These are phyloP conservation scores for Trigoniulus corallinus DNA, from an alignment of 1,140 invertebrate species.

Conservation along the genomic window DNA sequence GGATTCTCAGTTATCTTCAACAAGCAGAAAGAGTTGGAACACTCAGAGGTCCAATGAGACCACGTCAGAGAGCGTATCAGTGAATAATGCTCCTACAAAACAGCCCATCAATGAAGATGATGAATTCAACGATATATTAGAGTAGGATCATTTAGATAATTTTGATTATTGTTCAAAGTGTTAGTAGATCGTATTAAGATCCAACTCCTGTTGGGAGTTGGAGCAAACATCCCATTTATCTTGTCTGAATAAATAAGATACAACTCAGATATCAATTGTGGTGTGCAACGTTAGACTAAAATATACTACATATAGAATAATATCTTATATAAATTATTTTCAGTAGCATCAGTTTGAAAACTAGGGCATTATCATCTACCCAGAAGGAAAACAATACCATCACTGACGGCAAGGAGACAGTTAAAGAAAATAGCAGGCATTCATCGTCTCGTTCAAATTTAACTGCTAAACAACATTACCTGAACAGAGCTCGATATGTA, in stretches of 20 bases:
- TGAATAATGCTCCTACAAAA: not conserved
- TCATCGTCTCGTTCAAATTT: slow-evolving; percentile 24
- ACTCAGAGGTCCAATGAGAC: not conserved
- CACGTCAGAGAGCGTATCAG: too few relatives aligned
- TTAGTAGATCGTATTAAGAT: slow-evolving; percentile 3
- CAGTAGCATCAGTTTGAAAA: too few relatives aligned
- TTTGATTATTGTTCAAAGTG: slow-evolving; percentile 7
- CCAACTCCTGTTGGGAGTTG: slow-evolving; percentile 13
- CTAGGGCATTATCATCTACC: too few relatives aligned
- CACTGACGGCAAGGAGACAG: too few relatives aligned
- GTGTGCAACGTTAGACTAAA: too few relatives aligned
- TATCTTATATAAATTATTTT: too few relatives aligned
- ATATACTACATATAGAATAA: too few relatives aligned
- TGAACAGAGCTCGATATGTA: slow-evolving; percentile 50
- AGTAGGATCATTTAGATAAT: slow-evolving; percentile 23
- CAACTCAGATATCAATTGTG: too few relatives aligned
- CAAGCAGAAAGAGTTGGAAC: not conserved
- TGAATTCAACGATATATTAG: slow-evolving; percentile 37
- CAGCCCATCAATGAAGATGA: slow-evolving; percentile 26
- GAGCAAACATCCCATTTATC: slow-evolving; percentile 19
- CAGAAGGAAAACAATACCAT: too few relatives aligned
- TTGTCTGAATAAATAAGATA: slow-evolving; percentile 4
- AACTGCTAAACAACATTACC: slow-evolving; percentile 54
- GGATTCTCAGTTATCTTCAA: not conserved
- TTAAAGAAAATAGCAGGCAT: too few relatives aligned